A percentile compares a stretch with the other conserved stretches of the same genome.
Conservation (phyloP, 2,113 vertebrate genomes). For the Glaucidium brasilianum region DNA sequence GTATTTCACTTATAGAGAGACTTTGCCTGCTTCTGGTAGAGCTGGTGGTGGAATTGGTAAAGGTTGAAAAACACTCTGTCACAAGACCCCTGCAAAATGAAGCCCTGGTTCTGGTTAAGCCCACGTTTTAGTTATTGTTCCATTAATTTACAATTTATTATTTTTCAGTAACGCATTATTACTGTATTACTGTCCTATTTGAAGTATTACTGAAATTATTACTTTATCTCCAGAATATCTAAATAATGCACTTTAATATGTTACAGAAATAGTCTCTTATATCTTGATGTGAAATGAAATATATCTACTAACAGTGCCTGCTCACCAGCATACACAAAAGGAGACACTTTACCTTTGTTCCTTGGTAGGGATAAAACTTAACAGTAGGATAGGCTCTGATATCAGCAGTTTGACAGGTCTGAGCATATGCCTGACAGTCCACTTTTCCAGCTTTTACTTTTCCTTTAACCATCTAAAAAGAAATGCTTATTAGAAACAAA, state of each 20-base stretch:
- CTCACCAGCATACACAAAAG: neutral
- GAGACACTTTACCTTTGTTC: constrained; percentile 75
- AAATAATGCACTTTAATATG: neutral
- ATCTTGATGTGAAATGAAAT: neutral
- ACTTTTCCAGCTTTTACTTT: constrained; percentile 91
- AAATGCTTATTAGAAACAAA: neutral
- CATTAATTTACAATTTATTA: neutral
- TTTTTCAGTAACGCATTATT: neutral
- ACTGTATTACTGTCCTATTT: neutral
- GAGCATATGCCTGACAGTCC: constrained; percentile 88
- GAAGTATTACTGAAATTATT: neutral
- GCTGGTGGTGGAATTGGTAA: neutral
- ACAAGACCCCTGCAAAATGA: neutral
- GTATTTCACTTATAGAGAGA: neutral
- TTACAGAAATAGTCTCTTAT: neutral
- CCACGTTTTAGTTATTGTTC: neutral
- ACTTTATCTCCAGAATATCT: neutral
- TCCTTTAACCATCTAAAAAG: constrained; percentile 85
- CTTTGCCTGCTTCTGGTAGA: neutral
- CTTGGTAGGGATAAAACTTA: constrained; percentile 83
- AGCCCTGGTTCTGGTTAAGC: neutral
- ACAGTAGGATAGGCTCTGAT: constrained; percentile 91
- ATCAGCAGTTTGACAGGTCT: constrained; percentile 86
- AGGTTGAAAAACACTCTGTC: neutral
- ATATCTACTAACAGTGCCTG: neutral